Evolutionary conservation across 1,140 invertebrate genomes (phyloP), one percentile per base, ranked within the genome.

Genomic region (Dendroctonus ponderosae): DNA sequence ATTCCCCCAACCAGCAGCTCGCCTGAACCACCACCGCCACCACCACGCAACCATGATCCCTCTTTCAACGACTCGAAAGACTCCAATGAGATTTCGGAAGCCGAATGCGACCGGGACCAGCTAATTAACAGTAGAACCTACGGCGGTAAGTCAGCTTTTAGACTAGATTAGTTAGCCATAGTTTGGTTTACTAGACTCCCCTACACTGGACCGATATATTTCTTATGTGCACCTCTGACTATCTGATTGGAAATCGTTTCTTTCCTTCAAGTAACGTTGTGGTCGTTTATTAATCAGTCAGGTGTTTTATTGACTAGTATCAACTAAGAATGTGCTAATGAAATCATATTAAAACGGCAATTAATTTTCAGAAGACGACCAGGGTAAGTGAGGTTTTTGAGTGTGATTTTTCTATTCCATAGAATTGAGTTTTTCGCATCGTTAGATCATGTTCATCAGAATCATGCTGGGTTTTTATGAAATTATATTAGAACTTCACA

Each of bases 31-130:
- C 91, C 91, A 70, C 89, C 89, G 83, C 91, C 91, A 74, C 90
- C 86, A 50, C 89, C 87, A 58, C 83, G 87, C 71, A 90, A 85
- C 71, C 88, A 89, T 74, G 89, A 89, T 72, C 86, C 84, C 71
- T 89, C 86, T 46, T 92, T 92, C 80, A 93, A 94, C 79, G 91
- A 93, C 77, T 92, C 90, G 76, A 94, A 93, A 81, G 92, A 93
- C 76, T 93, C 91, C 79, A 94, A 94, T 80, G 92, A 95, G 80
- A 92, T 93, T 78, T 94, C 91, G 76, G 93, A 95, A 82, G 92
- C 92, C 72, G 92, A 94, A 80, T 94, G 92, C 80, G 93, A 94
- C 82, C 88, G 88, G 69, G 89, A 90, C 77, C 88, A 90, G 70
- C 78, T 87, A 74, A 85, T 89, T 74, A 87, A 85, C 80, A 82